Conservation (phyloP, 2,888 invertebrate species). For the Antheraea assamensis region DNA sequence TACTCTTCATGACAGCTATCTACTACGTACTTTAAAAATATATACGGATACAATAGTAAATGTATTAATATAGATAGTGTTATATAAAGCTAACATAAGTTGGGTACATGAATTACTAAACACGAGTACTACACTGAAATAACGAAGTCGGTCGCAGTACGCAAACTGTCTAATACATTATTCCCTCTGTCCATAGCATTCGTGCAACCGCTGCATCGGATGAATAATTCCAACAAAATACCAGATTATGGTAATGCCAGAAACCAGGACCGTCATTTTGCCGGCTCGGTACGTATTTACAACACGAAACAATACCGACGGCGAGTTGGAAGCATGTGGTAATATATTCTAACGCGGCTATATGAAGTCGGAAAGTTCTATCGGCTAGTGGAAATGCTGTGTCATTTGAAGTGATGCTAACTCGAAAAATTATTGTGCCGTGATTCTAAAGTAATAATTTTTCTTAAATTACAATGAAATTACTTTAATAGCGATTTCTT, state of each 20-base stretch:
- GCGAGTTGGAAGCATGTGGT: conserved; percentile 33
- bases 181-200: conserved; percentile 37
- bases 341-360: conserved; percentile 37
- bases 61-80: not conserved
- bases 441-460: no score
- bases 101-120: not conserved
- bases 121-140: not conserved
- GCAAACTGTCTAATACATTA: conserved; percentile 21
- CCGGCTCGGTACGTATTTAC: conserved; percentile 30
- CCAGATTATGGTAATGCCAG: conserved; percentile 65
- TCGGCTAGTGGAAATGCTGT: conserved; percentile 31
- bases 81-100: not conserved
- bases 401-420: conserved; percentile 32
- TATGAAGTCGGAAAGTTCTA: conserved; percentile 41
- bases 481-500: no score
- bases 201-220: conserved; percentile 47
- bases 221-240: conserved; percentile 67
- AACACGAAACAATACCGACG: conserved; percentile 33
- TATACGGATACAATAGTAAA: no score
- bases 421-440: no score
- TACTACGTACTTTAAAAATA: no score
- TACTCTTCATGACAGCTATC: no score
- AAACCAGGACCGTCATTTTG: conserved; percentile 45
- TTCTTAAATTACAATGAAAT: no score
- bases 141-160: conserved; percentile 5